Evolutionary conservation across 1,140 invertebrate genomes (phyloP), one percentile per base, ranked within the genome.

Genomic region (Zaprionus kolodkinae): DNA sequence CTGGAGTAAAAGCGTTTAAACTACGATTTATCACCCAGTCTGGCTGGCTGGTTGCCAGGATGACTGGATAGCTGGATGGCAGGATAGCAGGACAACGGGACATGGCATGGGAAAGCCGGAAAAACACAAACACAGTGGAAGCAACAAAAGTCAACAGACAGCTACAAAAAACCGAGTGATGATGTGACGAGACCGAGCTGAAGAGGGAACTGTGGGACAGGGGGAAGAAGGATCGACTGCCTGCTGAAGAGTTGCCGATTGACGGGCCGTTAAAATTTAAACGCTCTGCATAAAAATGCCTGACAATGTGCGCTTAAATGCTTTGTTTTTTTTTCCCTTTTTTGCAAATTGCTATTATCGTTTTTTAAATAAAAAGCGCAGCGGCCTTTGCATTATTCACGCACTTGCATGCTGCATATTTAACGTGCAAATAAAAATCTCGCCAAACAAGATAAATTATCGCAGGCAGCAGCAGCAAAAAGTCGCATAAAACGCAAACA

Each of bases 401-500:
- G 82, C 83, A 81, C 72, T 84, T 85, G 81, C 74, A 72, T 66
- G 67, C 64, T 86, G 84, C 84, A 88, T 88, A 88, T 88, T 88
- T 88, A 88, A 88, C 80, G 80, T 72, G 72, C 64, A 79, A 76
- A 88, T 83, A 88, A 88, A 88, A 88, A 88, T 88, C 84, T 88
- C 84, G 72, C 84, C 85, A 88, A 89, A 88, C 85, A 84, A 88
- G 84, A 88, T 88, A 88, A 88, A 88, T 88, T 88, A 88, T 88
- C 84, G 69, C 68, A 62, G 55, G 76, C 76, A 79, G 60, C 65
- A 50, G 54, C 40, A 62, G 63, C 62, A 86, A 73, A 64, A 74
- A 82, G 59, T 36, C 33, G 36, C 33, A 33, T 27, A 54, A 75
- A 78, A 68, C 61, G 76, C 57, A 70, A 60, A 79, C 36, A 82